Conservation (phyloP, 2,113 vertebrate genomes). For the Neodon shergylaensis region DNA sequence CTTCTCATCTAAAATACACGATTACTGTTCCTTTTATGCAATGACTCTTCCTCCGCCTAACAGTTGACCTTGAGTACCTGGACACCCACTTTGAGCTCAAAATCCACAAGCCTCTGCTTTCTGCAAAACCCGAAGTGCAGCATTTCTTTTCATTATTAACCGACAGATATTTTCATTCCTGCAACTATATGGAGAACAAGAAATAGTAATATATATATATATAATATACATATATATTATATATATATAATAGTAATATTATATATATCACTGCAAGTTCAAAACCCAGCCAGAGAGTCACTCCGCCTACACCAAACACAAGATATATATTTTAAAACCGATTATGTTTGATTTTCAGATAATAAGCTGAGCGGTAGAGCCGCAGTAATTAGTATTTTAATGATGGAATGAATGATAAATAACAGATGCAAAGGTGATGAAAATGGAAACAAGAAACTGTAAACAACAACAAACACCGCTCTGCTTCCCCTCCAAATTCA, state of each 20-base stretch:
- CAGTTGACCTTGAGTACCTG: not conserved
- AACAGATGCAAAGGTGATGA: not conserved
- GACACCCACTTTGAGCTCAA: not conserved
- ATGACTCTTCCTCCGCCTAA: not conserved
- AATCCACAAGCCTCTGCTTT: not conserved
- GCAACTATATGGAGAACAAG: not conserved
- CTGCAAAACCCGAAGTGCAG: not conserved
- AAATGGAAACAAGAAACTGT: not conserved
- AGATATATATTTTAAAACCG: not conserved
- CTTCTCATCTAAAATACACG: not conserved
- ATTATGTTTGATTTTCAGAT: not conserved
- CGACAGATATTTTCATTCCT: not conserved
- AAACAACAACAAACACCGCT: not conserved
- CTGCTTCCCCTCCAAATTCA: not conserved
- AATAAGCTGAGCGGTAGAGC: not conserved
- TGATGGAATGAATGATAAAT: not conserved
- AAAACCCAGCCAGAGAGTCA: not conserved
- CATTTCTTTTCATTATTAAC: slow-evolving; percentile 31
- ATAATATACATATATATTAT: not conserved
- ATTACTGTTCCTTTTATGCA: not conserved
- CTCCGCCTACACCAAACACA: not conserved
- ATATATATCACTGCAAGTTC: not conserved
- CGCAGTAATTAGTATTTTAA: not conserved
- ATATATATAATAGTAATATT: not conserved
- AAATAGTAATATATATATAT: not conserved